phyloP scores from a whole-genome alignment of 2,888 invertebrate species.

The Gerosis bhagava region DNA sequence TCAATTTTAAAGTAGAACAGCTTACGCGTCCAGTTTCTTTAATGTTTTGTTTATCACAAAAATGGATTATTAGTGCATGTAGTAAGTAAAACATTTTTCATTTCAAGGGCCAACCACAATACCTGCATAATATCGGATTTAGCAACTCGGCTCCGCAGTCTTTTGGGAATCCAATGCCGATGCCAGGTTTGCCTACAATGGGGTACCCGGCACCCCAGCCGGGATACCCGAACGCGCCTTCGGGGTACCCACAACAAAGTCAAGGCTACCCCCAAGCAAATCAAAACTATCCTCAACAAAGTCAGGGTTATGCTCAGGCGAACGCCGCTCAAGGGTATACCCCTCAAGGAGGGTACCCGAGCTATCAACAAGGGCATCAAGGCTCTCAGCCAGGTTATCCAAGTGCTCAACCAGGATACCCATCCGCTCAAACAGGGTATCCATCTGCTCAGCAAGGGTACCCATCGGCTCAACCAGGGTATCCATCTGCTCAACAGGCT shows the following conservation, averaged over 20 bases:
- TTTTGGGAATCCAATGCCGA: slow-evolving; percentile 74
- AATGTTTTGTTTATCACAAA: slow-evolving; percentile 71
- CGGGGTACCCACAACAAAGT: slow-evolving; percentile 40
- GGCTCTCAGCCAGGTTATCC: slow-evolving; percentile 38
- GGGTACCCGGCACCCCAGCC: slow-evolving; percentile 66
- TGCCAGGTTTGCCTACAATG: slow-evolving; percentile 67
- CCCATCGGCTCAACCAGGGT: slow-evolving; percentile 39
- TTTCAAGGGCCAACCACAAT: slow-evolving; percentile 77
- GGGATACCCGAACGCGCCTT: slow-evolving; percentile 50
- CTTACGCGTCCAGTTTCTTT: slow-evolving; percentile 32
- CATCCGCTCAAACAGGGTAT: slow-evolving; percentile 38
- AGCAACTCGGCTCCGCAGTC: slow-evolving; percentile 73
- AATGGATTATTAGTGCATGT: slow-evolving; percentile 11
- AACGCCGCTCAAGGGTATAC: slow-evolving; percentile 42
- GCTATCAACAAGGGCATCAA: slow-evolving; percentile 37
- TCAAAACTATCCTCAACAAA: slow-evolving; percentile 46
- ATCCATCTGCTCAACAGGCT: slow-evolving; percentile 35
- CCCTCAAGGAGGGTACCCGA: slow-evolving; percentile 43
- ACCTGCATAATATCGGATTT: slow-evolving; percentile 75
- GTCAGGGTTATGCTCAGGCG: slow-evolving; percentile 30
- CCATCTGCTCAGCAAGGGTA: no score
- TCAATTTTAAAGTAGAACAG: slow-evolving; percentile 5
- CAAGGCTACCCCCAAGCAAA: slow-evolving; percentile 39
- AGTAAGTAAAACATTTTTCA: slow-evolving; percentile 33
- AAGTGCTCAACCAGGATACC: slow-evolving; percentile 42